Evolutionary conservation across 2,113 vertebrate genomes (phyloP).

Genomic region (Podarcis raffonei): DNA sequence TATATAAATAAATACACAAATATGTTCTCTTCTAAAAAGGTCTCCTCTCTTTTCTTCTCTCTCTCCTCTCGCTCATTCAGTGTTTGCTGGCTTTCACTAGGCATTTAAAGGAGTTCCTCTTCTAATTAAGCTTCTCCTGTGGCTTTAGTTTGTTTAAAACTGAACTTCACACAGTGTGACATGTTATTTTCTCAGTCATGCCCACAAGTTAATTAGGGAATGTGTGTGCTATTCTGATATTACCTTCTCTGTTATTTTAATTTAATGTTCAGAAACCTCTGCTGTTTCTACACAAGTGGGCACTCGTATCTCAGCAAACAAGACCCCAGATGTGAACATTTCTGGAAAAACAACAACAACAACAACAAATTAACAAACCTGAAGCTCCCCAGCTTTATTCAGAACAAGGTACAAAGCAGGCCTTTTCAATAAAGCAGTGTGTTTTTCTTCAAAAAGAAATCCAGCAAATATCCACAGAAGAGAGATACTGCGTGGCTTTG

Average conservation of each 20-base stretch:
- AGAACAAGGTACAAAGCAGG: neutral
- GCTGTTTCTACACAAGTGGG: constrained; percentile 4
- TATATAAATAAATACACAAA: neutral
- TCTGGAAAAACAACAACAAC: constrained; percentile 18
- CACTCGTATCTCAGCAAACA: neutral
- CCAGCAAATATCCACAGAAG: neutral
- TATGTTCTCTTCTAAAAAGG: neutral
- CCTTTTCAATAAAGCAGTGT: neutral
- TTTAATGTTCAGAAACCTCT: neutral
- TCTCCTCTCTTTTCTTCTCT: neutral
- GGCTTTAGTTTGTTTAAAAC: constrained; percentile 41
- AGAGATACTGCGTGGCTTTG: neutral
- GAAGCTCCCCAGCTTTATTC: neutral
- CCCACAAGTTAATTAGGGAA: constrained; percentile 20
- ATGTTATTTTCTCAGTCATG: constrained; percentile 16
- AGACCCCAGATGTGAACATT: neutral
- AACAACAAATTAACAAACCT: constrained; percentile 8
- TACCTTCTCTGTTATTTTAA: neutral
- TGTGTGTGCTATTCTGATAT: neutral
- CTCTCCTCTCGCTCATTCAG: neutral
- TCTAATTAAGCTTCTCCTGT: constrained; percentile 28
- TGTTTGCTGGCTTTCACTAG: neutral
- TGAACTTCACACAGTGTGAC: neutral
- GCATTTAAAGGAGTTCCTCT: constrained; percentile 6
- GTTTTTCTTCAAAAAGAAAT: neutral